Evolutionary conservation across 2,888 invertebrate genomes (phyloP).

Genomic region (Zaprionus lineosus): DNA sequence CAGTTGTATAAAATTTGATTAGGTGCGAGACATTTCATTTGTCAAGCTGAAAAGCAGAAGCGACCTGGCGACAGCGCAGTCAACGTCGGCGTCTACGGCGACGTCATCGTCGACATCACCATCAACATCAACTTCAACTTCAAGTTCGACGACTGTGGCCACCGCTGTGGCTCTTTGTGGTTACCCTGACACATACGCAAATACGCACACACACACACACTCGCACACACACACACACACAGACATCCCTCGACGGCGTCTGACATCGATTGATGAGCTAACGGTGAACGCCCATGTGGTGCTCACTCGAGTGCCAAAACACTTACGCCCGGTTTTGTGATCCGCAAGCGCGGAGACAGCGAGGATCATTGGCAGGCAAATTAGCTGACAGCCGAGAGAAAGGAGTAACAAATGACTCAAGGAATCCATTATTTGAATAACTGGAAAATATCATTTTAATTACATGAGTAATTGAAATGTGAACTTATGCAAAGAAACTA

Average conservation of each 20-base stretch:
- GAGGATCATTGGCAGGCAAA: constrained; percentile 28
- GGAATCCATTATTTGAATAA: neutral
- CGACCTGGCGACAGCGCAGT: constrained; percentile 42
- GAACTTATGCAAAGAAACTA: no score
- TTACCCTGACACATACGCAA: no score
- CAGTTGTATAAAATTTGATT: constrained; percentile 71
- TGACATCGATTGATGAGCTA: constrained; percentile 66
- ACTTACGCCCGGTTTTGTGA: constrained; percentile 33
- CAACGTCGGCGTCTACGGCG: constrained; percentile 11
- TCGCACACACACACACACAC: no score
- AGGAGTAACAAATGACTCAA: constrained; percentile 11
- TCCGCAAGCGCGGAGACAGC: constrained; percentile 8
- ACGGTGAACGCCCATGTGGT: constrained; percentile 38
- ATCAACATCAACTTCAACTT: neutral
- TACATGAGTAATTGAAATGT: neutral
- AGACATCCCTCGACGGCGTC: constrained; percentile 36
- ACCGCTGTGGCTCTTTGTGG: constrained; percentile 30
- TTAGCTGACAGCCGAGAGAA: constrained; percentile 12
- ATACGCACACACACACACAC: no score
- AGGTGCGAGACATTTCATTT: constrained; percentile 70
- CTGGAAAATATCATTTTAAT: neutral
- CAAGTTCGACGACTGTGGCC: constrained; percentile 30
- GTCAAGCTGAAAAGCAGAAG: constrained; percentile 49
- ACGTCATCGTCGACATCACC: constrained; percentile 11
- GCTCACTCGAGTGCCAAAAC: constrained; percentile 52